Percentiles rank a stretch among this genome's conserved stretches.
These are phyloP conservation scores for Athene cunicularia DNA, from an alignment of 2,113 vertebrate genomes.

Conservation along the genomic window DNA sequence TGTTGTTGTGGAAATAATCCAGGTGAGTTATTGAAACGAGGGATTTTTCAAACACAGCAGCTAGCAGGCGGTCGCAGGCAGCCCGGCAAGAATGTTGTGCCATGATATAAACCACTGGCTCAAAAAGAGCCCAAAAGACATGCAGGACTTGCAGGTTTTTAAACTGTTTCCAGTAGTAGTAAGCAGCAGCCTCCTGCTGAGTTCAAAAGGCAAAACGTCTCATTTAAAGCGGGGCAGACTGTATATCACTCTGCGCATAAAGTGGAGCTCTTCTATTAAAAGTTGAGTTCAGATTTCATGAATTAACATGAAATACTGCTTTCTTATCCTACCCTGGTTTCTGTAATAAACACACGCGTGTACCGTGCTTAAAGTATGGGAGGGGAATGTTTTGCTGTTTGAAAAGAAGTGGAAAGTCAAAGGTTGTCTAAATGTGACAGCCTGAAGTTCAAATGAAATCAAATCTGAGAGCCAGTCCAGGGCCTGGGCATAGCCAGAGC, in stretches of 20 bases:
- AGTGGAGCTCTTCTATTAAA: slow-evolving; percentile 59
- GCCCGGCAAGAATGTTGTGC: neutral
- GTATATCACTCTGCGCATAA: slow-evolving; percentile 57
- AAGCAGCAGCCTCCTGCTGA: slow-evolving; percentile 54
- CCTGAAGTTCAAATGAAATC: neutral
- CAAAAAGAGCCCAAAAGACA: neutral
- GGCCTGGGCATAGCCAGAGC: neutral
- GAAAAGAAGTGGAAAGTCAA: neutral
- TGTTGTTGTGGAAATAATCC: neutral
- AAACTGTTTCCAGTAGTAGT: slow-evolving; percentile 52
- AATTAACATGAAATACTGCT: slow-evolving; percentile 54
- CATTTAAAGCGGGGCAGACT: neutral
- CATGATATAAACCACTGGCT: neutral
- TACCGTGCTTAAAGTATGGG: neutral
- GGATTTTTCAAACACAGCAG: neutral
- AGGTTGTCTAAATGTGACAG: neutral
- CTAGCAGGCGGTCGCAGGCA: neutral
- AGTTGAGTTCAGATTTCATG: slow-evolving; percentile 61
- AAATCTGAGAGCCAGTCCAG: neutral
- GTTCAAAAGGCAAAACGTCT: slow-evolving; percentile 65
- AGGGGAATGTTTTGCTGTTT: neutral
- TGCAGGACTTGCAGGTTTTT: neutral
- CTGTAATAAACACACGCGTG: slow-evolving; percentile 29
- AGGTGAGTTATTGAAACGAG: neutral
- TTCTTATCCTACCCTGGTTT: slow-evolving; percentile 48